phyloP scores from a whole-genome alignment of 1,140 invertebrate genomes.

The Cherax quadricarinatus region DNA sequence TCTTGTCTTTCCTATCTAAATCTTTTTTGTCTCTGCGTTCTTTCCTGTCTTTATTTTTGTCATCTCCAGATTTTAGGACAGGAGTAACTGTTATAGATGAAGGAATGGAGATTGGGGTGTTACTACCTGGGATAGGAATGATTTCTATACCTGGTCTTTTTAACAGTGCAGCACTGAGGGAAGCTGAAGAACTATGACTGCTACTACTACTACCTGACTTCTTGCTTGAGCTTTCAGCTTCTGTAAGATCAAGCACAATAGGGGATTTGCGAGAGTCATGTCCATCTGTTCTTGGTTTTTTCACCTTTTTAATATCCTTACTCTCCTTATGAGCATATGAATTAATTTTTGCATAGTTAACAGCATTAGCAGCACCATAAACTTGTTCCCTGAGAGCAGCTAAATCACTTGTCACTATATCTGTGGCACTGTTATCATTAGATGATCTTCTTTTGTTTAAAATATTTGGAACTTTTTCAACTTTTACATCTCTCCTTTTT shows the following conservation, averaged over 20 bases:
- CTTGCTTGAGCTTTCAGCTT: conserved; percentile 67
- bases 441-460: conserved; percentile 70
- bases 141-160: conserved; percentile 87
- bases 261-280: conserved; percentile 72
- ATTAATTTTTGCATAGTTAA: conserved; percentile 71
- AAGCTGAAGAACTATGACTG: conserved; percentile 77
- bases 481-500: conserved; percentile 67
- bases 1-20: conserved; percentile 70
- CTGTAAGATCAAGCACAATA: conserved; percentile 75
- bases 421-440: conserved; percentile 65
- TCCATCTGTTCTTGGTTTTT: conserved; percentile 60
- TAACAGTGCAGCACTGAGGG: conserved; percentile 82
- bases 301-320: conserved; percentile 70
- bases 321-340: conserved; percentile 65
- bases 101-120: conserved; percentile 81
- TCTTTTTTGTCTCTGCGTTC: conserved; percentile 72
- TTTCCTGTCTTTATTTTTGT: conserved; percentile 73
- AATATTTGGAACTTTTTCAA: conserved; percentile 68
- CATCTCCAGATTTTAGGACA: conserved; percentile 78
- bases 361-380: conserved; percentile 71
- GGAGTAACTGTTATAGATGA: conserved; percentile 91
- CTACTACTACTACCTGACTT: conserved; percentile 78
- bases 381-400: conserved; percentile 72
- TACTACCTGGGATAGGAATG: conserved; percentile 83
- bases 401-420: conserved; percentile 67